Percentiles rank a stretch among this genome's conserved stretches.
Evolutionary conservation across 1,140 invertebrate species (phyloP).

Genomic region (Drosophila lacteicornis): DNA sequence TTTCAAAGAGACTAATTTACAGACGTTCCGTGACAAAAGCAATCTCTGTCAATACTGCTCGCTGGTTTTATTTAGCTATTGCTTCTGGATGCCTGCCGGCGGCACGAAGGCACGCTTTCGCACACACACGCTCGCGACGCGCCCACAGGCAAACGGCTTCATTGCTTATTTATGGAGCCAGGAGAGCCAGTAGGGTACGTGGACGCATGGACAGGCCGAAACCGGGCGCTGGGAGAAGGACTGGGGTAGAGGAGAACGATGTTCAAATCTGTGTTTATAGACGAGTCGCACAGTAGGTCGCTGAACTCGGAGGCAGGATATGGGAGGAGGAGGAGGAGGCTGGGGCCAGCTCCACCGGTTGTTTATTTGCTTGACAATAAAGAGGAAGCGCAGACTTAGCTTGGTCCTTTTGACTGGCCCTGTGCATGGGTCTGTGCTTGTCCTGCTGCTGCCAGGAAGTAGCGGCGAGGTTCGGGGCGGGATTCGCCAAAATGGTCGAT

Average conservation of each 20-base stretch:
- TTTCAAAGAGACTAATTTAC: conserved; percentile 35
- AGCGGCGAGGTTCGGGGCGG: too few relatives aligned
- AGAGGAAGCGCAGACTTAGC: conserved; percentile 16
- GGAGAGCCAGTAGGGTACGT: not conserved
- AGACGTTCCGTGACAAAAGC: conserved; percentile 30
- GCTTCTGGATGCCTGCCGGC: conserved; percentile 8
- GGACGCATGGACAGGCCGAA: conserved; percentile 3
- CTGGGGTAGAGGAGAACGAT: conserved; percentile 15
- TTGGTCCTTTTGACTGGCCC: conserved; percentile 7
- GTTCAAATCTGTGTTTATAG: conserved; percentile 36
- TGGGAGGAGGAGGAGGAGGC: not conserved
- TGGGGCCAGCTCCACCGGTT: conserved; percentile 2
- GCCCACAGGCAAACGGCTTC: conserved; percentile 32
- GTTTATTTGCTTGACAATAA: conserved; percentile 39
- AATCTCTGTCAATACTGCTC: conserved; percentile 39
- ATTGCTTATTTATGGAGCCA: conserved; percentile 60
- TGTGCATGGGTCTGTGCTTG: not conserved
- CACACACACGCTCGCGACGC: conserved; percentile 12
- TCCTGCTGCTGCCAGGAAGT: conserved; percentile 2
- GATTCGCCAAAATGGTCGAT: not conserved
- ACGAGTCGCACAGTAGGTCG: conserved; percentile 55
- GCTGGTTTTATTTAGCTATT: conserved; percentile 30
- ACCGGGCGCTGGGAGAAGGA: not conserved
- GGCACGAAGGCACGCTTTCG: conserved; percentile 6
- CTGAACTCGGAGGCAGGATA: conserved; percentile 43